Evolutionary conservation across 1,140 invertebrate genomes (phyloP).

Genomic region (Macrosteles quadrilineatus): DNA sequence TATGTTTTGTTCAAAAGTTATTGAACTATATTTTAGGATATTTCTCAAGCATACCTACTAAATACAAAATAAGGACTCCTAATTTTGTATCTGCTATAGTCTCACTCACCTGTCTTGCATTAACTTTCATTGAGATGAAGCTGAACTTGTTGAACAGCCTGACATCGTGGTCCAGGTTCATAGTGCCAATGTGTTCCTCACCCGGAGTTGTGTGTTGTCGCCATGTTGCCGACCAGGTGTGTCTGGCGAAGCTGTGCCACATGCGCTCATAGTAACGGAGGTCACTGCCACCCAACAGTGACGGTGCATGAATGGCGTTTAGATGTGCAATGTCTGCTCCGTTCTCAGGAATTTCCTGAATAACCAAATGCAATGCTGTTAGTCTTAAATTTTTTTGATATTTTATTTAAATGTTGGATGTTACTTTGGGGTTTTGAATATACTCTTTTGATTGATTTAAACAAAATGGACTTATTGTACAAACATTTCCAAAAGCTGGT

Average conservation of each 20-base stretch:
- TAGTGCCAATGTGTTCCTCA: slow-evolving; percentile 58
- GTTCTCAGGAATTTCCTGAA: slow-evolving; percentile 89
- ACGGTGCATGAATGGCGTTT: slow-evolving; percentile 67
- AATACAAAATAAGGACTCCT: too few relatives aligned
- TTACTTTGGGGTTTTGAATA: too few relatives aligned
- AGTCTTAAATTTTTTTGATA: not conserved
- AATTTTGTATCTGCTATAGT: too few relatives aligned
- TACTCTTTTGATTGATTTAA: too few relatives aligned
- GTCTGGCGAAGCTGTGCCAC: slow-evolving; percentile 40
- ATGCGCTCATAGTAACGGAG: slow-evolving; percentile 41
- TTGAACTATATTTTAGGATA: too few relatives aligned
- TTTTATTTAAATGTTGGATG: too few relatives aligned
- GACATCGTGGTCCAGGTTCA: slow-evolving; percentile 60
- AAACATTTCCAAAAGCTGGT: too few relatives aligned
- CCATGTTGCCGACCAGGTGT: slow-evolving; percentile 49
- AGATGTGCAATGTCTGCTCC: slow-evolving; percentile 85
- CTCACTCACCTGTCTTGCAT: slow-evolving; percentile 60
- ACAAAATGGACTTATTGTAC: too few relatives aligned
- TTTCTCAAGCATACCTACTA: too few relatives aligned
- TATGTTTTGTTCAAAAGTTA: too few relatives aligned
- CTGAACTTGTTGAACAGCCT: slow-evolving; percentile 57
- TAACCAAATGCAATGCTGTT: slow-evolving; percentile 37
- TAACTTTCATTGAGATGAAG: slow-evolving; percentile 57
- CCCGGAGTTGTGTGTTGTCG: slow-evolving; percentile 34
- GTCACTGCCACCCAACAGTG: slow-evolving; percentile 59